Percentiles rank a stretch among this genome's conserved stretches.
phyloP scores from a whole-genome alignment of 1,140 invertebrate species.

The Galendromus occidentalis region DNA sequence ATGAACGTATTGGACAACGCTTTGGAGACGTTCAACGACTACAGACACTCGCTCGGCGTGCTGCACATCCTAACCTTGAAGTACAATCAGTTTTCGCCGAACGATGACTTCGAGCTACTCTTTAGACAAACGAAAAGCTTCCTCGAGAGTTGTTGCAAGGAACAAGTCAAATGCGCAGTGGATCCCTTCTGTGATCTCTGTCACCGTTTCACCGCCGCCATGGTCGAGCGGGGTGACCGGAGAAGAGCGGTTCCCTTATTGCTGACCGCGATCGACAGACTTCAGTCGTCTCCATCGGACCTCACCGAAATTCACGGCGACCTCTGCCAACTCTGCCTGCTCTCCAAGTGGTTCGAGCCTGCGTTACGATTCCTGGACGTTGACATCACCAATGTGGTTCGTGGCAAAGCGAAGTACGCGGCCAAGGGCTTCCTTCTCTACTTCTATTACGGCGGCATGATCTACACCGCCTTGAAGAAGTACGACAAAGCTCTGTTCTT shows the following conservation, averaged over 20 bases:
- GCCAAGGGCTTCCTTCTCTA: conserved; percentile 79
- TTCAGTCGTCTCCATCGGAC: conserved; percentile 64
- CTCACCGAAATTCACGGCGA: conserved; percentile 82
- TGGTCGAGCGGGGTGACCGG: conserved; percentile 31
- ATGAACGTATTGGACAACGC: conserved; percentile 62
- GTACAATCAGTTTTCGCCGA: conserved; percentile 20
- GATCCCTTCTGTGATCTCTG: conserved; percentile 9
- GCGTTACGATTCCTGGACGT: conserved; percentile 67
- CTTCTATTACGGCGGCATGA: conserved; percentile 94
- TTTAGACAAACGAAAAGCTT: background rate
- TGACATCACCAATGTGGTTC: conserved; percentile 73
- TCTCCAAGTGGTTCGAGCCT: conserved; percentile 77
- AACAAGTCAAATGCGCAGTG: background rate
- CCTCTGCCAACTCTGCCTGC: conserved; percentile 70
- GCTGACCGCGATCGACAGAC: conserved; percentile 62
- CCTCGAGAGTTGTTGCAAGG: background rate
- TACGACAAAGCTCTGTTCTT: conserved; percentile 79
- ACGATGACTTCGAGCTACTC: background rate
- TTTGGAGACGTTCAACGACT: conserved; percentile 61
- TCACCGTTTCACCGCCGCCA: background rate
- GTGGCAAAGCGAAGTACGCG: conserved; percentile 63
- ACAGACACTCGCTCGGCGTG: conserved; percentile 68
- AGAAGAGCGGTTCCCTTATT: conserved; percentile 64
- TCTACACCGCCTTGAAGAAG: conserved; percentile 76
- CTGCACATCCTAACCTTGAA: conserved; percentile 62